A percentile compares a stretch with the other conserved stretches of the same genome.
Conservation (phyloP, 2,797 vertebrate genomes). For the Chiroxiphia lanceolata region DNA sequence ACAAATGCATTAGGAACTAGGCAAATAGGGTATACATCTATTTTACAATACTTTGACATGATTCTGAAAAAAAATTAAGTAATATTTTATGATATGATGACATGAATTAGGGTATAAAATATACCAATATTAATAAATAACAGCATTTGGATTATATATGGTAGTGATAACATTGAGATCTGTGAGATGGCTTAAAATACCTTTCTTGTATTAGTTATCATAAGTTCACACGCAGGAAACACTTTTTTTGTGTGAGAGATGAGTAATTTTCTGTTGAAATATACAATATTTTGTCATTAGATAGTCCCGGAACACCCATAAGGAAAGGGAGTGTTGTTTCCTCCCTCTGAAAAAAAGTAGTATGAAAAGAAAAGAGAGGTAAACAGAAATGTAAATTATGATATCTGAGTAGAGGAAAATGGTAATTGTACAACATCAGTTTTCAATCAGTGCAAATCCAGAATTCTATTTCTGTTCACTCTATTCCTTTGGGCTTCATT, state of each 20-base stretch:
- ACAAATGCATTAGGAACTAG: background rate
- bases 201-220: background rate
- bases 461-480: background rate
- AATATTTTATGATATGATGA: background rate
- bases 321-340: background rate
- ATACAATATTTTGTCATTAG: background rate
- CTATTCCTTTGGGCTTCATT: background rate
- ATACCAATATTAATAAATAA: background rate
- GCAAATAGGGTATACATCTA: background rate
- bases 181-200: background rate
- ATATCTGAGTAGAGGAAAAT: background rate
- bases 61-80: background rate
- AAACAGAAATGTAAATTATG: background rate
- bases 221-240: background rate
- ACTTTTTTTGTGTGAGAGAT: background rate
- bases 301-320: constrained; percentile 1
- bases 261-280: background rate
- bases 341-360: background rate
- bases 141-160: background rate
- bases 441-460: background rate
- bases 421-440: background rate
- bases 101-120: background rate
- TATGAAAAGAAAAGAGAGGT: background rate
- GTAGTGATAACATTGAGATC: background rate
- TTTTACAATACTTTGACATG: background rate